Conservation (phyloP, 2,888 invertebrate species). For the Xestia rhomboidea region DNA sequence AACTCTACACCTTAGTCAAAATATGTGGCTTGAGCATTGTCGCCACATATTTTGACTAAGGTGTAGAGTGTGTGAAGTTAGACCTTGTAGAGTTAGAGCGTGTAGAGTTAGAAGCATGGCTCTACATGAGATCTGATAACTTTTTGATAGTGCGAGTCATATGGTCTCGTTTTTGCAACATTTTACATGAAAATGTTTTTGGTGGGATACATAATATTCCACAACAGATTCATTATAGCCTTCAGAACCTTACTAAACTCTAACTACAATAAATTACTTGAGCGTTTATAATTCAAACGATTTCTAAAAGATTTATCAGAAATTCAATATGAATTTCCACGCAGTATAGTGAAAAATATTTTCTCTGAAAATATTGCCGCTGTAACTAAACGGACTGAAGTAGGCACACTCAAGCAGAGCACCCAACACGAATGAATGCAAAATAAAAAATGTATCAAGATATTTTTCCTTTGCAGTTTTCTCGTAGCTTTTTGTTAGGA, state of each 20-base stretch:
- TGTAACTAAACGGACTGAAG: constrained; percentile 44
- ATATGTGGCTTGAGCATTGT: too few species aligned
- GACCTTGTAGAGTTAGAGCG: too few species aligned
- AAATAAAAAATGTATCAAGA: constrained; percentile 30
- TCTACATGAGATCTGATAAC: too few species aligned
- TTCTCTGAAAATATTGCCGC: constrained; percentile 23
- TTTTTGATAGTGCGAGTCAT: too few species aligned
- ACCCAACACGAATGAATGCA: constrained; percentile 37
- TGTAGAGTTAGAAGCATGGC: too few species aligned
- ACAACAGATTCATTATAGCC: not conserved
- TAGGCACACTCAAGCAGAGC: constrained; percentile 26
- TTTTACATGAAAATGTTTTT: too few species aligned
- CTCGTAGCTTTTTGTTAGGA: not conserved
- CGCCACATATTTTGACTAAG: too few species aligned
- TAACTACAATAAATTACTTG: not conserved
- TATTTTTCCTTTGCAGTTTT: constrained; percentile 18
- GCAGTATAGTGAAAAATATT: constrained; percentile 22
- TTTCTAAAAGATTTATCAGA: not conserved
- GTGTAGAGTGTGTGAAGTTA: too few species aligned
- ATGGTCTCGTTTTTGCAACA: too few species aligned
- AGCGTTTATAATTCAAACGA: not conserved
- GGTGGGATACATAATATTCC: not conserved
- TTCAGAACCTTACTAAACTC: not conserved
- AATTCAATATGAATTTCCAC: constrained; percentile 11
- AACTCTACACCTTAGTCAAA: too few species aligned